Evolutionary conservation across 2,888 invertebrate species (phyloP).

Genomic region (Drosophila fungiperda): DNA sequence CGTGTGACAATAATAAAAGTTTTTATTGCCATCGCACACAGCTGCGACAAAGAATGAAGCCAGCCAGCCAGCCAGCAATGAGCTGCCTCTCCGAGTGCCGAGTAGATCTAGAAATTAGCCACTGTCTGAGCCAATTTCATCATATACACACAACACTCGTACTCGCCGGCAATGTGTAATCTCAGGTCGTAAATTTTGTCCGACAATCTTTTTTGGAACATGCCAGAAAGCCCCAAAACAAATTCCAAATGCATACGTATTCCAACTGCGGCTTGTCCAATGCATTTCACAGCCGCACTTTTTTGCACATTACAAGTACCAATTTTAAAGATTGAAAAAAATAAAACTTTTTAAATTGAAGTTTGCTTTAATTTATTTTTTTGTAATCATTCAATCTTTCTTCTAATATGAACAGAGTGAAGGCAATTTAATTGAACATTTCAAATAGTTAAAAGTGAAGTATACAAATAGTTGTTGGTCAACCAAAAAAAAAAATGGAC

Average conservation of each 20-base stretch:
- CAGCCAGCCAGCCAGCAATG: not conserved
- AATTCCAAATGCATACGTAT: constrained; percentile 28
- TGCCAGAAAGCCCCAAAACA: constrained; percentile 30
- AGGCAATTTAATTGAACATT: constrained; percentile 11
- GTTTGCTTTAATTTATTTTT: not conserved
- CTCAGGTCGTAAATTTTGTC: constrained; percentile 58
- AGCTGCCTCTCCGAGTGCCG: constrained; percentile 16
- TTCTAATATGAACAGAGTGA: not conserved
- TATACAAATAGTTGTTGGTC: constrained; percentile 26
- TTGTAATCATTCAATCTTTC: not conserved
- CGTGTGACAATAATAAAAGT: constrained; percentile 83
- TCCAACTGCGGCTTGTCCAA: constrained; percentile 2
- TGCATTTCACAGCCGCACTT: constrained; percentile 1
- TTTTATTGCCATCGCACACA: constrained; percentile 78
- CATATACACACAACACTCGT: constrained; percentile 29
- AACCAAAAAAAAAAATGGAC: constrained; percentile 7
- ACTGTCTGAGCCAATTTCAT: constrained; percentile 56
- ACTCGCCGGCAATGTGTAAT: constrained; percentile 33
- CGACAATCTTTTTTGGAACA: constrained; percentile 53
- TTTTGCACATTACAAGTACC: not conserved
- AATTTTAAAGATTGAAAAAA: not conserved
- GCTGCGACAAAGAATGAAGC: constrained; percentile 56
- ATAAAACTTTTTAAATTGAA: not conserved
- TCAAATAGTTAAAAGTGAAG: constrained; percentile 38
- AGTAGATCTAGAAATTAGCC: constrained; percentile 72